Evolutionary conservation across 1,140 invertebrate genomes (phyloP), one percentile per base, ranked within the genome.

Genomic region (Andricus grossulariae): DNA sequence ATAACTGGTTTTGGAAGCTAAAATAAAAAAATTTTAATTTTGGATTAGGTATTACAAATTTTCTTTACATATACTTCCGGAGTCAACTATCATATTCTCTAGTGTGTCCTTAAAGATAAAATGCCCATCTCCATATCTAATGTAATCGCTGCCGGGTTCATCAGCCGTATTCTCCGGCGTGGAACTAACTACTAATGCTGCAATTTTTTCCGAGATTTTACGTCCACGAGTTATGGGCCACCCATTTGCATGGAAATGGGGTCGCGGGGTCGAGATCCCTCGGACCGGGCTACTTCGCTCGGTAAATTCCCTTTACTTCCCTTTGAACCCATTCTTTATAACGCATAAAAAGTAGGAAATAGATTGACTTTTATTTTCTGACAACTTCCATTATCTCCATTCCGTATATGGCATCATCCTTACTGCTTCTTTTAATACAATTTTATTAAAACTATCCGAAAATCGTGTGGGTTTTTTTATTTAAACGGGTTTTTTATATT

Each of bases 121-220:
- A 73, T 66, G 25, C 72, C 77, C 51, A 79, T 77, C 71, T 82
- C 60, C 80, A 75, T 80, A 81, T 72, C 60, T 75, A 82, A 84
- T 81, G 83, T 80, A 85, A 84, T 84, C 80, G 54, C 50, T 51
- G 80, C 76, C 72, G 81, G 82, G 76, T 84, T 86, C 84, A 85
- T 86, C 84, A 86, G 80, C 73, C 76, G 82, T 80, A 78, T 76
- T 72, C 82, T 73, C 75, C 83, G 73, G 82, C 77, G 82, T 84
- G 88, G 88, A 89, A 89, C 88, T 89, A 89, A 89, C 88, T 88
- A 88, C 87, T 85, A 87, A 87, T 88, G 84, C 81, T 85, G 80
- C 78, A 83, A 86, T 88, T 87, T 89, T 85, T 85, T 77, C 72
- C 80, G 79, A 84, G 83, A 88, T 88, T 84, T 88, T 86, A 84